Percentiles rank a stretch among this genome's conserved stretches.
phyloP scores from a whole-genome alignment of 2,113 vertebrate species.

The Ranitomeya imitator region DNA sequence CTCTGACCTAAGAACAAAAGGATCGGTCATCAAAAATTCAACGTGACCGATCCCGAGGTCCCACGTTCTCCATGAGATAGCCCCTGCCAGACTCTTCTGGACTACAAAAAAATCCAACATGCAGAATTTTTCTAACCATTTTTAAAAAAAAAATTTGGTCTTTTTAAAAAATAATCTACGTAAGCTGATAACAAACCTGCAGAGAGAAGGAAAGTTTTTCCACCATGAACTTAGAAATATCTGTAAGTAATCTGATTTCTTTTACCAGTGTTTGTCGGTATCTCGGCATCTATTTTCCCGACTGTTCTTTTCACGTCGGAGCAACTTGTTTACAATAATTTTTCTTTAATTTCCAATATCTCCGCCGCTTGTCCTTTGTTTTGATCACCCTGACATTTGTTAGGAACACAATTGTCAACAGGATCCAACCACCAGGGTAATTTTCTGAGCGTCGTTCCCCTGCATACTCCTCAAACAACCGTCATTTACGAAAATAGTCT shows the following conservation, averaged over 20 bases:
- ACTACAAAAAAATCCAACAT: no score
- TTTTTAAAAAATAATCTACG: no score
- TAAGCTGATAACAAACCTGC: background rate
- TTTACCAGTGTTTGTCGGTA: background rate
- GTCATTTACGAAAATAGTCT: constrained; percentile 37
- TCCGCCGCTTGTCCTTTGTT: background rate
- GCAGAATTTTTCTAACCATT: no score
- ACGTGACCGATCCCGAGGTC: no score
- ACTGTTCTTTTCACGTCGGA: background rate
- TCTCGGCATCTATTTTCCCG: background rate
- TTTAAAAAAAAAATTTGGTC: no score
- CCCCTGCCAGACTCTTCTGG: no score
- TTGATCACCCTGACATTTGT: constrained; percentile 28
- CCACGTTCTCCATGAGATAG: no score
- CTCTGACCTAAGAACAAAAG: no score
- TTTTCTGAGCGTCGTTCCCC: constrained; percentile 5
- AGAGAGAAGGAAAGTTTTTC: background rate
- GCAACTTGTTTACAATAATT: constrained; percentile 21
- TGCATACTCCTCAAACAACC: constrained; percentile 6
- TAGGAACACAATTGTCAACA: constrained; percentile 15
- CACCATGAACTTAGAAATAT: background rate
- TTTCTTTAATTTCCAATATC: constrained; percentile 22
- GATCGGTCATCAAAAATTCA: no score
- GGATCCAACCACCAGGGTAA: constrained; percentile 30
- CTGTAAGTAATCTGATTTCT: background rate